Evolutionary conservation across 2,113 vertebrate species (phyloP).

Genomic region (Apistogramma diplotaenia): DNA sequence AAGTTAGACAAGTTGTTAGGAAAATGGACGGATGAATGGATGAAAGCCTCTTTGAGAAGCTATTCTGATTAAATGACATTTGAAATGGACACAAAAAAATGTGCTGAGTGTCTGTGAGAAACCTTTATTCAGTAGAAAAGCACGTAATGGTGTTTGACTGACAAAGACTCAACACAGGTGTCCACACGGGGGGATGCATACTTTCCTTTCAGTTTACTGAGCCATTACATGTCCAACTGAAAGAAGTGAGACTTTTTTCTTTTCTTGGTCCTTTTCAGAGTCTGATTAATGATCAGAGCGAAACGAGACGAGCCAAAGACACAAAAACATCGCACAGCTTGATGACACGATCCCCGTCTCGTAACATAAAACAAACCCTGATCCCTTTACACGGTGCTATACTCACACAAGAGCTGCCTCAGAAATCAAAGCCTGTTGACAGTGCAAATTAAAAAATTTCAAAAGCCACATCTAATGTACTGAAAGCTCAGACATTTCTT

Average conservation of each 20-base stretch:
- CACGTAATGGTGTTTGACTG: neutral
- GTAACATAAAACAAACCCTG: slow-evolving; percentile 9
- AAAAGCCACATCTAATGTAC: neutral
- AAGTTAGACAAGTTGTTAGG: neutral
- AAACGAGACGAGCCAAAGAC: slow-evolving; percentile 21
- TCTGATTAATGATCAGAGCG: slow-evolving; percentile 24
- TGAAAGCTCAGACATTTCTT: neutral
- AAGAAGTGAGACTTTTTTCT: neutral
- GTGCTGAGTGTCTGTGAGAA: neutral
- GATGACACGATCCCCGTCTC: slow-evolving; percentile 25
- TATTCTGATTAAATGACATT: neutral
- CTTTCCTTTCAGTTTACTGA: slow-evolving; percentile 40
- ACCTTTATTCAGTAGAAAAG: neutral
- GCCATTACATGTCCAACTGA: neutral
- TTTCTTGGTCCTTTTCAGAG: slow-evolving; percentile 15
- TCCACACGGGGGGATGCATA: neutral
- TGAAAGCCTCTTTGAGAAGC: neutral
- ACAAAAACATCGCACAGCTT: slow-evolving; percentile 21
- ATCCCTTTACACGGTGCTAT: neutral
- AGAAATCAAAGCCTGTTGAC: slow-evolving; percentile 4
- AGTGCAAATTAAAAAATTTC: neutral
- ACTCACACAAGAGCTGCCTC: neutral
- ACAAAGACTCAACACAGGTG: slow-evolving; percentile 42
- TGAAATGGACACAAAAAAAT: neutral
- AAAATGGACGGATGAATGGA: neutral